Evolutionary conservation across 2,797 vertebrate species (phyloP).

Genomic region (Hafferia zeledoni): DNA sequence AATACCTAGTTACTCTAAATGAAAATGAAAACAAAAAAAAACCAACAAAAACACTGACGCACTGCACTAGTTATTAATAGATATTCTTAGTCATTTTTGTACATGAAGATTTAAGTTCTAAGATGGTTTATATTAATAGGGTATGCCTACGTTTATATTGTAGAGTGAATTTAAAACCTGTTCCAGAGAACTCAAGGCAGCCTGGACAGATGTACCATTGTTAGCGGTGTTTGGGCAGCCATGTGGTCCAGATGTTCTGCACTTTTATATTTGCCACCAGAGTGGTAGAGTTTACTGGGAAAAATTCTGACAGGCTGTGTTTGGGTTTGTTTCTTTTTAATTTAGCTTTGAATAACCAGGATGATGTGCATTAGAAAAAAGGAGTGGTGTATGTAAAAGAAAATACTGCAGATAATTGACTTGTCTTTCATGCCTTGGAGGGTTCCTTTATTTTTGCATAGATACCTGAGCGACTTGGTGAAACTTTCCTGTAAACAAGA

Average conservation of each 20-base stretch:
- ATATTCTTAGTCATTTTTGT: constrained; percentile 87
- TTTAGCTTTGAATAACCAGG: constrained; percentile 78
- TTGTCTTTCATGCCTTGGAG: constrained; percentile 77
- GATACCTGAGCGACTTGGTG: constrained; percentile 64
- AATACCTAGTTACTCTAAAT: constrained; percentile 85
- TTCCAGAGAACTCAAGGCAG: constrained; percentile 79
- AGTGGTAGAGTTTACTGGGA: constrained; percentile 80
- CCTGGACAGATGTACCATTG: constrained; percentile 81
- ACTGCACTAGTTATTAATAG: constrained; percentile 94
- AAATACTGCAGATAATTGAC: constrained; percentile 74
- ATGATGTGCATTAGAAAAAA: constrained; percentile 81
- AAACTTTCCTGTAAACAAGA: constrained; percentile 76
- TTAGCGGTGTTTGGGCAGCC: constrained; percentile 82
- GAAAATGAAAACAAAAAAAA: constrained; percentile 70
- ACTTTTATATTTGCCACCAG: constrained; percentile 83
- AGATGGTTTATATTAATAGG: constrained; percentile 88
- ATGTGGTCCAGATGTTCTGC: constrained; percentile 81
- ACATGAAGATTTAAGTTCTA: constrained; percentile 87
- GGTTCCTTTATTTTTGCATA: constrained; percentile 79
- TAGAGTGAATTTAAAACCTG: constrained; percentile 82
- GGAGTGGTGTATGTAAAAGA: constrained; percentile 72
- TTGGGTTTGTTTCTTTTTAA: constrained; percentile 69
- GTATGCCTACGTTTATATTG: constrained; percentile 87
- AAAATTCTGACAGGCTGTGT: constrained; percentile 75
- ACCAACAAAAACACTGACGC: constrained; percentile 81